These are phyloP conservation scores for Dolichallabes microphthalmus DNA, from an alignment of 2,113 vertebrate genomes.

Conservation along the genomic window DNA sequence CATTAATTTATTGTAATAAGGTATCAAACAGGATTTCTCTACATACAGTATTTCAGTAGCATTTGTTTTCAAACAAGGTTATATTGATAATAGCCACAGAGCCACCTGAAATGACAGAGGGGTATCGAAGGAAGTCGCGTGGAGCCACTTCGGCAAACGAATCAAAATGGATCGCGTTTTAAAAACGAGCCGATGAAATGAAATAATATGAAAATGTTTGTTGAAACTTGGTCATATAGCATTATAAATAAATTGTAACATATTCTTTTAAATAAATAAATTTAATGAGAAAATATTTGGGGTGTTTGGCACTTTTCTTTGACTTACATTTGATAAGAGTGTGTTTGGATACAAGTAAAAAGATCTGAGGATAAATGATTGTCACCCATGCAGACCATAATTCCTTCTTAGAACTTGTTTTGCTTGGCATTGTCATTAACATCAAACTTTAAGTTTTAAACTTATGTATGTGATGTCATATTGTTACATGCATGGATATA, in stretches of 20 bases:
- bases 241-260: conserved; percentile 83
- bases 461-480: not conserved
- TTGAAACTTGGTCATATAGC: conserved; percentile 65
- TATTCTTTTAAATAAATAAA: conserved; percentile 87
- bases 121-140: not conserved
- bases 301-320: not conserved
- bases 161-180: not conserved
- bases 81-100: conserved; percentile 9
- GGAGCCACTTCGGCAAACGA: conserved; percentile 5
- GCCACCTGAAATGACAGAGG: conserved; percentile 4
- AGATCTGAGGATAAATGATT: not conserved
- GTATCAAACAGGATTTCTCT: conserved; percentile 36
- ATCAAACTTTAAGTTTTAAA: not conserved
- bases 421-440: not conserved
- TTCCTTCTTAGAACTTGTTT: not conserved
- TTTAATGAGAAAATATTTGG: conserved; percentile 71
- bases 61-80: conserved; percentile 35
- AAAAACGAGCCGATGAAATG: conserved; percentile 25
- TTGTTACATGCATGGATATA: not conserved
- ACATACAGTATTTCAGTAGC: conserved; percentile 50
- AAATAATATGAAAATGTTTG: conserved; percentile 33
- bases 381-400: not conserved
- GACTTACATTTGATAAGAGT: not conserved
- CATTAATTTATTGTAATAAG: conserved; percentile 51
- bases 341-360: not conserved